These are phyloP conservation scores for Euborellia annulipes DNA, from an alignment of 1,140 invertebrate species.

Conservation along the genomic window DNA sequence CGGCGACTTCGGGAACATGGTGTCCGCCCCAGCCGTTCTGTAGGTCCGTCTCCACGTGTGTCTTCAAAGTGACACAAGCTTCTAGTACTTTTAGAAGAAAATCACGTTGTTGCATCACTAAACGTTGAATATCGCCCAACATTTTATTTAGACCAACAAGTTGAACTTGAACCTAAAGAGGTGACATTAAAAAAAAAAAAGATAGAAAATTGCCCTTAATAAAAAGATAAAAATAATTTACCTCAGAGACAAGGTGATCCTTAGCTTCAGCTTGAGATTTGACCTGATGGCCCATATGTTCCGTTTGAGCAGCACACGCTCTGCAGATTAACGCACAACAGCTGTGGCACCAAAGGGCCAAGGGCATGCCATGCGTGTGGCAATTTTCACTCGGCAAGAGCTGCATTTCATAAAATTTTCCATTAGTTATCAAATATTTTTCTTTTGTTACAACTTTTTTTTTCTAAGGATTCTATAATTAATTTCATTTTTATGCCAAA, in stretches of 20 bases:
- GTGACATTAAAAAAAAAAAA: not conserved
- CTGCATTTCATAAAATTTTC: not conserved
- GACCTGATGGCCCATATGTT: conserved; percentile 46
- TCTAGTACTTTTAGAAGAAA: conserved; percentile 56
- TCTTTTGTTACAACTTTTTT: too few relatives aligned
- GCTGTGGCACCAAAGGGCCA: conserved; percentile 52
- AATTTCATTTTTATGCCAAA: too few relatives aligned
- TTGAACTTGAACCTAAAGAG: conserved; percentile 13
- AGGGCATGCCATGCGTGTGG: conserved; percentile 52
- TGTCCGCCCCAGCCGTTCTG: conserved; percentile 38
- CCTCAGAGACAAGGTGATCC: conserved; percentile 44
- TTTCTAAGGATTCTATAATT: too few relatives aligned
- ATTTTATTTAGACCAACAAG: conserved; percentile 28
- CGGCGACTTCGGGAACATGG: conserved; percentile 42
- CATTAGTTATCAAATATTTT: too few relatives aligned
- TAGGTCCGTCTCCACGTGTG: conserved; percentile 51
- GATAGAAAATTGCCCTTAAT: not conserved
- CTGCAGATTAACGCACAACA: conserved; percentile 46
- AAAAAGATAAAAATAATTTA: conserved; percentile 23
- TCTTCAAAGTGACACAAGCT: conserved; percentile 51
- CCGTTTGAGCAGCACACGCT: conserved; percentile 43
- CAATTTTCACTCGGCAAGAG: conserved; percentile 36
- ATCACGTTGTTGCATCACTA: conserved; percentile 47
- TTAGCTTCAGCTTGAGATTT: conserved; percentile 48
- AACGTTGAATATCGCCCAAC: conserved; percentile 40